A percentile compares a stretch with the other conserved stretches of the same genome.
Evolutionary conservation across 2,797 vertebrate genomes (phyloP).

Genomic region (Sebastes kiyomatsui): DNA sequence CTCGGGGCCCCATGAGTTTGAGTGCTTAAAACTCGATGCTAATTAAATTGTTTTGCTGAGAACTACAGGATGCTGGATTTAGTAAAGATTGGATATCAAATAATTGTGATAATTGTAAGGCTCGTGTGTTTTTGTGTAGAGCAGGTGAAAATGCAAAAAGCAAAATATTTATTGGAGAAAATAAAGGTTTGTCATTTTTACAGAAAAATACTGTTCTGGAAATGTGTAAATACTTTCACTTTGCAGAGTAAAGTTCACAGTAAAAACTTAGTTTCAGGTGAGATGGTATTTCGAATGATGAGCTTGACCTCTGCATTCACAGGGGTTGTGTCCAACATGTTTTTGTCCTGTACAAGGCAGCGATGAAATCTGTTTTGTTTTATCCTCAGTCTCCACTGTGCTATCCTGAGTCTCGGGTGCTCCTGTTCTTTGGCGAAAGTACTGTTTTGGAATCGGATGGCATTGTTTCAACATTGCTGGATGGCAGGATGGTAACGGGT

Average conservation of each 20-base stretch:
- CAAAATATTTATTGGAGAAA: constrained; percentile 22
- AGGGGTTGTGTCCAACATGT: background rate
- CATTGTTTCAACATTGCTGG: background rate
- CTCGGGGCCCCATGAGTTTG: constrained; percentile 22
- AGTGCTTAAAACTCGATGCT: constrained; percentile 45
- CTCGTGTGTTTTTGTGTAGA: background rate
- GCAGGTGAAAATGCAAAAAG: background rate
- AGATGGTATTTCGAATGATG: background rate
- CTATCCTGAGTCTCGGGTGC: background rate
- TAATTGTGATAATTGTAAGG: background rate
- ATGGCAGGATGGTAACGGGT: constrained; percentile 61
- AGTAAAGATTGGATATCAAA: constrained; percentile 12
- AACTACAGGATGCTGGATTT: constrained; percentile 17
- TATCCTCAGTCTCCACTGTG: background rate
- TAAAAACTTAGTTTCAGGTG: background rate
- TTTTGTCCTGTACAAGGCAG: background rate
- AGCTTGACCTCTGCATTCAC: background rate
- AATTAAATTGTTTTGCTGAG: constrained; percentile 44
- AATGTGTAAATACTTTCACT: background rate
- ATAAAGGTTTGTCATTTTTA: background rate
- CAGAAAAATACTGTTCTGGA: background rate
- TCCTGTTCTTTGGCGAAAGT: background rate
- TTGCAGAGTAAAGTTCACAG: background rate
- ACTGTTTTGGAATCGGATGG: background rate
- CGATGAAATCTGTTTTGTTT: background rate